phyloP scores from a whole-genome alignment of 2,113 vertebrate species.

The Ctenomys sociabilis region DNA sequence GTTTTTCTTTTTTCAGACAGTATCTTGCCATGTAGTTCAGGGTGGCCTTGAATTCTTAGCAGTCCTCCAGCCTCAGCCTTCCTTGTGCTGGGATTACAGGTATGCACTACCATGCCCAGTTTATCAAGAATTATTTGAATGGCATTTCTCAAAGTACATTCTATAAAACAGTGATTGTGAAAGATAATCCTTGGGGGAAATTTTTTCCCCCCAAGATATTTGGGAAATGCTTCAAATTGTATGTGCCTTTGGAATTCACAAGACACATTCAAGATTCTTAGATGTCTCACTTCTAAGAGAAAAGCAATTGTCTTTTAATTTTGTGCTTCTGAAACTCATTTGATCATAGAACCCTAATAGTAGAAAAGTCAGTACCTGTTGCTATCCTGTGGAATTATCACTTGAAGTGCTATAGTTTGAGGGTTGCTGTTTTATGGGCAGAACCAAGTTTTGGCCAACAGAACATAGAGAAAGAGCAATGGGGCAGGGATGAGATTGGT shows the following conservation, averaged over 20 bases:
- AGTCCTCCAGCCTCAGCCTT: neutral
- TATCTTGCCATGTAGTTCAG: neutral
- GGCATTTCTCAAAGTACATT: neutral
- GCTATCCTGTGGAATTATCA: neutral
- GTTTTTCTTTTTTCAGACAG: neutral
- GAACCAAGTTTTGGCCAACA: constrained; percentile 11
- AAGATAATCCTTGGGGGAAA: neutral
- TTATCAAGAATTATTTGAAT: neutral
- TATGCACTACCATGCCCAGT: neutral
- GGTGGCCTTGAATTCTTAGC: neutral
- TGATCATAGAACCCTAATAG: neutral
- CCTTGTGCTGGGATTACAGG: neutral
- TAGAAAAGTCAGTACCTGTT: neutral
- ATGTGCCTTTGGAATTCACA: constrained; percentile 1
- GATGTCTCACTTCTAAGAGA: neutral
- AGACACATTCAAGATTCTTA: constrained; percentile 1
- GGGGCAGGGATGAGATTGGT: neutral
- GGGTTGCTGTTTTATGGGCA: neutral
- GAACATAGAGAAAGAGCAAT: neutral
- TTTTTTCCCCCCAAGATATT: neutral
- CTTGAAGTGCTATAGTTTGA: neutral
- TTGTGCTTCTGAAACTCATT: neutral
- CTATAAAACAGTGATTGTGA: neutral
- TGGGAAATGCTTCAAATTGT: constrained; percentile 26
- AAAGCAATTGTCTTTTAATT: constrained; percentile 32